phyloP scores from a whole-genome alignment of 2,888 invertebrate species.

The Callyntrura sp. region DNA sequence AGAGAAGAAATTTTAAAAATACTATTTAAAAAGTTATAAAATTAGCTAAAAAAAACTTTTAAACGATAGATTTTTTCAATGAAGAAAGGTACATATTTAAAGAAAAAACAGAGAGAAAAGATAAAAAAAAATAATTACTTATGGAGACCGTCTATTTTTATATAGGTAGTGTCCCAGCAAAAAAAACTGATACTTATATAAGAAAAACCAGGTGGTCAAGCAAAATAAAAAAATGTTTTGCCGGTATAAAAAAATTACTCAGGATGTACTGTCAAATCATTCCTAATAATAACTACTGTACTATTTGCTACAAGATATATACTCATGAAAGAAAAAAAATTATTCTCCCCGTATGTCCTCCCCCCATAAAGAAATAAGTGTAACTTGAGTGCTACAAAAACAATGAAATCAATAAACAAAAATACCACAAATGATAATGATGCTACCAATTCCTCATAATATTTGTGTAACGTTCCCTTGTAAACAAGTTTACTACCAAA shows the following conservation, averaged over 20 bases:
- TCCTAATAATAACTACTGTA: constrained; percentile 60
- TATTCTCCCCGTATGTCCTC: background rate
- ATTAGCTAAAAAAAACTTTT: constrained; percentile 58
- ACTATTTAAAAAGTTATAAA: constrained; percentile 13
- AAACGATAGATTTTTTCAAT: constrained; percentile 66
- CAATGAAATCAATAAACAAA: constrained; percentile 46
- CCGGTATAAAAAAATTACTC: constrained; percentile 67
- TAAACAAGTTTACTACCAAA: background rate
- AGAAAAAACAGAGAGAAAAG: constrained; percentile 49
- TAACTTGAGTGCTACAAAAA: constrained; percentile 61
- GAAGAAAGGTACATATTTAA: constrained; percentile 63
- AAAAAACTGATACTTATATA: constrained; percentile 50
- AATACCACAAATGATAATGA: background rate
- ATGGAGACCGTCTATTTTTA: constrained; percentile 78
- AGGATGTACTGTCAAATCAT: constrained; percentile 76
- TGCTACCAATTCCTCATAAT: background rate
- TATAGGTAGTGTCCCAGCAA: constrained; percentile 77
- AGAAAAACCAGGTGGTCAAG: constrained; percentile 48
- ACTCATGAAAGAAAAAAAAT: constrained; percentile 38
- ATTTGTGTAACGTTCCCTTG: background rate
- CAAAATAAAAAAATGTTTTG: constrained; percentile 51
- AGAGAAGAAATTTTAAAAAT: constrained; percentile 54
- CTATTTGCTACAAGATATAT: constrained; percentile 58
- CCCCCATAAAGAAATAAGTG: constrained; percentile 17
- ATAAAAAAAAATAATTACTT: constrained; percentile 49